phyloP scores from a whole-genome alignment of 2,888 invertebrate species.

The Pelosia muscerda region DNA sequence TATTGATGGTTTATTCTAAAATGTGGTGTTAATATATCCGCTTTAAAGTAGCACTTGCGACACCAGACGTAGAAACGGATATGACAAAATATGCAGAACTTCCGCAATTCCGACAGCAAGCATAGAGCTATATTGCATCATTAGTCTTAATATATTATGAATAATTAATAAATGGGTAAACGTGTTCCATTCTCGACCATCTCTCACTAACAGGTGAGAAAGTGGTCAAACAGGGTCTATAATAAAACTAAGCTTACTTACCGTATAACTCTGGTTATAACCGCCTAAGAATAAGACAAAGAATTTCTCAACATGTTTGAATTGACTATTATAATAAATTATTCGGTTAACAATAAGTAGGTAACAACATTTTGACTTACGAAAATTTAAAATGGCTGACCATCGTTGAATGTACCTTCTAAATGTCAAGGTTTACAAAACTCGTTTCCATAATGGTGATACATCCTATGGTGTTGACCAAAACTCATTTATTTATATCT shows the following conservation, averaged over 20 bases:
- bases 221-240: background rate
- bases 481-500: slow-evolving; percentile 49
- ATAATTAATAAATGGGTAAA: no score
- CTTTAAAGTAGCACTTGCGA: background rate
- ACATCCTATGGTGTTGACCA: slow-evolving; percentile 53
- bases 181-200: background rate
- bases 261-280: background rate
- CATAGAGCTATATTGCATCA: background rate
- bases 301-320: background rate
- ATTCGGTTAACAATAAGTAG: slow-evolving; percentile 16
- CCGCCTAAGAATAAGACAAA: background rate
- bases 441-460: slow-evolving; percentile 52
- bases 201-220: background rate
- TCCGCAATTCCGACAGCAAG: background rate
- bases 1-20: background rate
- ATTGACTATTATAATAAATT: slow-evolving; percentile 6
- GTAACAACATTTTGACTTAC: slow-evolving; percentile 29
- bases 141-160: background rate
- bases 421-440: slow-evolving; percentile 68
- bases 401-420: slow-evolving; percentile 49
- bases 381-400: slow-evolving; percentile 34
- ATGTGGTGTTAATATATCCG: background rate
- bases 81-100: background rate
- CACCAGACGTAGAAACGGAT: background rate
- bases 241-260: background rate